phyloP scores from a whole-genome alignment of 2,797 vertebrate species.

The Macrochelys suwanniensis region DNA sequence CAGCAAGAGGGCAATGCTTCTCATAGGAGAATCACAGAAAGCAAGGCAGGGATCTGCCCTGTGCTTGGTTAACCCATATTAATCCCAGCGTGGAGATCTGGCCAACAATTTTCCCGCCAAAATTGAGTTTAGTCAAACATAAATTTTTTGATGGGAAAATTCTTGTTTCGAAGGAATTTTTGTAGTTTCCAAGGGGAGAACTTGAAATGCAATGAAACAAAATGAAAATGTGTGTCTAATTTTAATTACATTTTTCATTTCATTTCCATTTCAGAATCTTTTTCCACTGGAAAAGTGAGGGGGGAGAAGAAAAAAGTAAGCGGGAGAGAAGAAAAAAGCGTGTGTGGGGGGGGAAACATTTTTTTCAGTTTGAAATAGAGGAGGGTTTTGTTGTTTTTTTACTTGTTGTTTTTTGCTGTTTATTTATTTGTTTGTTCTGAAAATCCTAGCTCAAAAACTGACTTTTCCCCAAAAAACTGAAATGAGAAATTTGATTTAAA shows the following conservation, averaged over 20 bases:
- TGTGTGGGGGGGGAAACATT: rapidly evolving
- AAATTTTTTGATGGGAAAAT: neutral
- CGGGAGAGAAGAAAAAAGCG: too few relatives aligned
- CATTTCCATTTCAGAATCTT: neutral
- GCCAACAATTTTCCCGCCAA: neutral
- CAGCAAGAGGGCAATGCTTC: neutral
- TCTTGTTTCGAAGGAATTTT: neutral
- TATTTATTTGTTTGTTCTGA: neutral
- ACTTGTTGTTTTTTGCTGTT: neutral
- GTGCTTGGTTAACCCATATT: neutral
- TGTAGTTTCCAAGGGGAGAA: neutral
- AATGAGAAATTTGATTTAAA: neutral
- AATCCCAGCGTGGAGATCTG: neutral
- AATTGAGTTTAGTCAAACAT: neutral
- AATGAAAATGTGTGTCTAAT: neutral
- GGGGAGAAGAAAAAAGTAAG: neutral
- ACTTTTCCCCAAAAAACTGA: neutral
- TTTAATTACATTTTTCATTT: neutral
- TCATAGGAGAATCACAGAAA: neutral
- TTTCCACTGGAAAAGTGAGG: neutral
- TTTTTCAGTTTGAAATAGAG: neutral
- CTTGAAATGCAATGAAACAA: neutral
- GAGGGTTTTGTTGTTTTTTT: neutral
- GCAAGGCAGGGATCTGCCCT: neutral
- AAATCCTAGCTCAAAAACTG: neutral